These are phyloP conservation scores for Noctuana brunneofusca DNA, from an alignment of 2,888 invertebrate species.

Conservation along the genomic window DNA sequence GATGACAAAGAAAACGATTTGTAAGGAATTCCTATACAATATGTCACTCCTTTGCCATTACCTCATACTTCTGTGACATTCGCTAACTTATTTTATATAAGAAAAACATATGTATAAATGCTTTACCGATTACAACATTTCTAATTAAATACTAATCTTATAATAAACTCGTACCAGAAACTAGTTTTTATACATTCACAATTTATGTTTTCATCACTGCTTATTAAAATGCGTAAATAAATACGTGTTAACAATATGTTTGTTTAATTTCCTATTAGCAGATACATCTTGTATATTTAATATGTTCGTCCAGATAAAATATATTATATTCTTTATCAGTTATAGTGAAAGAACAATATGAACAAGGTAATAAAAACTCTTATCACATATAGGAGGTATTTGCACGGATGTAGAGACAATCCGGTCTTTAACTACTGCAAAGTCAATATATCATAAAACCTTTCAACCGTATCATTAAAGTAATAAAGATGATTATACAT, in stretches of 20 bases:
- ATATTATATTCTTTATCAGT: not conserved
- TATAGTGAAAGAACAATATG: slow-evolving; percentile 1
- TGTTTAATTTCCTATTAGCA: not conserved
- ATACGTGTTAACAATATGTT: not conserved
- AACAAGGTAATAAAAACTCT: not conserved
- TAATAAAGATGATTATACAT: slow-evolving; percentile 17
- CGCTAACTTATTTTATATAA: not conserved
- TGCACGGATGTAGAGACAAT: slow-evolving; percentile 2
- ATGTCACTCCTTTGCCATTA: not conserved
- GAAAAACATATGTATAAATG: not conserved
- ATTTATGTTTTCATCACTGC: not conserved
- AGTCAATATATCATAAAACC: slow-evolving; percentile 5
- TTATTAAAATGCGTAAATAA: not conserved
- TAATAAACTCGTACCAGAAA: not conserved
- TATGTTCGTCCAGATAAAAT: not conserved
- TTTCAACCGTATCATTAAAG: slow-evolving; percentile 12
- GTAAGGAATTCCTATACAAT: not conserved
- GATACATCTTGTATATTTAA: not conserved
- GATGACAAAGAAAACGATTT: not conserved
- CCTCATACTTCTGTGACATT: not conserved
- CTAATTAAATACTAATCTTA: not conserved
- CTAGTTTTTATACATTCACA: not conserved
- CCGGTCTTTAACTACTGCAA: slow-evolving; percentile 13
- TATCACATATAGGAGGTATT: not conserved
- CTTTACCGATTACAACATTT: slow-evolving; percentile 10